Evolutionary conservation across 2,888 invertebrate genomes (phyloP).

Genomic region (Latheticus oryzae): DNA sequence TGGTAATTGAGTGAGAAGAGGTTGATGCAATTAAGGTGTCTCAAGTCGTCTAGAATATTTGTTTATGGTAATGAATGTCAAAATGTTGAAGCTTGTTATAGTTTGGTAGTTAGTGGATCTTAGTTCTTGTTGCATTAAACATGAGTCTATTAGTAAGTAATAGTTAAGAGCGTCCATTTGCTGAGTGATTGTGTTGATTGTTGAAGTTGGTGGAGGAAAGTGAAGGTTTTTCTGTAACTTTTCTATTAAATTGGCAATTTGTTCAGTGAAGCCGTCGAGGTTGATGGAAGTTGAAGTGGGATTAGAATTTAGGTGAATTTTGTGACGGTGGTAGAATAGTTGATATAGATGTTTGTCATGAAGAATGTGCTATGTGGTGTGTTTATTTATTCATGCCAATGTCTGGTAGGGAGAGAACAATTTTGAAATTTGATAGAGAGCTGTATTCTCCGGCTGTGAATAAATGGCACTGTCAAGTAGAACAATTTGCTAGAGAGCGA

Average conservation of each 20-base stretch:
- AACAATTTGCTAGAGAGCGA: conserved; percentile 42
- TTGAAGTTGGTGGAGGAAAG: not conserved
- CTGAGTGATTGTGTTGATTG: not conserved
- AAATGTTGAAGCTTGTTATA: conserved; percentile 32
- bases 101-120: conserved; percentile 18
- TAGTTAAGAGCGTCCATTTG: conserved; percentile 6
- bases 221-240: conserved; percentile 12
- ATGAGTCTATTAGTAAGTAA: conserved; percentile 22
- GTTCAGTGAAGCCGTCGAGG: conserved; percentile 15
- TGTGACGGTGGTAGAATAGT: conserved; percentile 28
- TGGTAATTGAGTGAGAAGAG: conserved; percentile 26
- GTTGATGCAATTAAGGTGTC: conserved; percentile 27
- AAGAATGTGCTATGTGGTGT: conserved; percentile 34
- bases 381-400: conserved; percentile 39
- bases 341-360: conserved; percentile 37
- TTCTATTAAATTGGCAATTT: conserved; percentile 30
- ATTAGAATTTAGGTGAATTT: conserved; percentile 33
- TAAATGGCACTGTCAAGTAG: conserved; percentile 43
- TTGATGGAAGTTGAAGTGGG: conserved; percentile 29
- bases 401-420: conserved; percentile 36
- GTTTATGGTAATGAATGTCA: conserved; percentile 30
- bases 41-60: conserved; percentile 27
- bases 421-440: conserved; percentile 44
- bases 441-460: conserved; percentile 36
- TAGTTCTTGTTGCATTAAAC: conserved; percentile 18